These are phyloP conservation scores for Spea multiplicata DNA, from an alignment of 2,113 vertebrate genomes.

Conservation along the genomic window DNA sequence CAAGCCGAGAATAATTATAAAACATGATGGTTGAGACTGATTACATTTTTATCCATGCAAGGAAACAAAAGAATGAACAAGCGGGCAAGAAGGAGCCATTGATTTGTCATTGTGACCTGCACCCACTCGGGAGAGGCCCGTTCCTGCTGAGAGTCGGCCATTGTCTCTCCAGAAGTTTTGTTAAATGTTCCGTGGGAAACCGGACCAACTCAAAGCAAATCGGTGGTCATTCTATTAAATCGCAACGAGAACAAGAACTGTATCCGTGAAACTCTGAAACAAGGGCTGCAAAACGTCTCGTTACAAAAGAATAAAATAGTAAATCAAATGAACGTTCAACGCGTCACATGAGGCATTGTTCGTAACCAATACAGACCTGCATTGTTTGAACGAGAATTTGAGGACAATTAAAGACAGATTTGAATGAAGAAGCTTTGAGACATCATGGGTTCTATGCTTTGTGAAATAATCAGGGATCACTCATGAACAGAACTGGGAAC, in stretches of 20 bases:
- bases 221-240: neutral
- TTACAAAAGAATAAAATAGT: too few relatives aligned
- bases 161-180: slow-evolving; percentile 11
- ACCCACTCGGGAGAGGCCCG: slow-evolving; percentile 36
- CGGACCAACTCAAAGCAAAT: neutral
- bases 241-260: neutral
- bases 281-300: too few relatives aligned
- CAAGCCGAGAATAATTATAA: slow-evolving; percentile 24
- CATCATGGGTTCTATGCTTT: too few relatives aligned
- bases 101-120: slow-evolving; percentile 38
- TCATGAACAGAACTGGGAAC: too few relatives aligned
- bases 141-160: slow-evolving; percentile 15
- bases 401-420: too few relatives aligned
- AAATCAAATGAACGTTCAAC: too few relatives aligned
- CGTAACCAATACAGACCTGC: too few relatives aligned
- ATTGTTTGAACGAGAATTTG: too few relatives aligned
- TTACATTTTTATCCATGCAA: slow-evolving; percentile 16
- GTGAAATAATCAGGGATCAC: too few relatives aligned
- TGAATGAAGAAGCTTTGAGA: too few relatives aligned
- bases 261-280: too few relatives aligned
- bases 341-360: too few relatives aligned
- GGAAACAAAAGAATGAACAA: slow-evolving; percentile 19
- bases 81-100: slow-evolving; percentile 25
- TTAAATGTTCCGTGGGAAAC: slow-evolving; percentile 29
- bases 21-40: slow-evolving; percentile 34